Percentiles rank a stretch among this genome's conserved stretches.
phyloP scores from a whole-genome alignment of 1,140 invertebrate genomes.

The Eciton burchellii region DNA sequence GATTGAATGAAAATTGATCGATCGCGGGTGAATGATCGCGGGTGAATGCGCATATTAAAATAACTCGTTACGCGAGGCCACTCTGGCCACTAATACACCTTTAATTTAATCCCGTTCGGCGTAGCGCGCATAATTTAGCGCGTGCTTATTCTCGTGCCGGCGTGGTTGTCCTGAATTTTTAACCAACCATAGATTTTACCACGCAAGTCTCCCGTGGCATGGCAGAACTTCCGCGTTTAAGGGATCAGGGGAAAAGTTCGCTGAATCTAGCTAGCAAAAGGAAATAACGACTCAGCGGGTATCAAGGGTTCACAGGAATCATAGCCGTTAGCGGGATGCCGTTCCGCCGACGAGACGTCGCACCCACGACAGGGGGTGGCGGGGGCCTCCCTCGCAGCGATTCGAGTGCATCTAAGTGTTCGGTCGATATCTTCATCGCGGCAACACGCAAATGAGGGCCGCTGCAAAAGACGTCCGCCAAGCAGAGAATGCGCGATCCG shows the following conservation, averaged over 20 bases:
- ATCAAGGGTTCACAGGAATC: slow-evolving; percentile 55
- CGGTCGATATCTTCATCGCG: slow-evolving; percentile 66
- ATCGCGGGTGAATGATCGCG: background rate
- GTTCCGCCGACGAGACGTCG: slow-evolving; percentile 39
- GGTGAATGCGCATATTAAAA: background rate
- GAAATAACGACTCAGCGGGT: background rate
- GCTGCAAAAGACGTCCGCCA: slow-evolving; percentile 58
- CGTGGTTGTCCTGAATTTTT: slow-evolving; percentile 19
- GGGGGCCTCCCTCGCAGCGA: background rate
- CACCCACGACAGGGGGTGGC: background rate
- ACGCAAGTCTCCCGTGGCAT: background rate
- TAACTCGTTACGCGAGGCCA: too few species aligned
- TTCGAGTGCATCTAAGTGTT: slow-evolving; percentile 63
- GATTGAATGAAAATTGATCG: background rate
- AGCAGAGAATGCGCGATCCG: slow-evolving; percentile 70
- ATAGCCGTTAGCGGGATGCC: slow-evolving; percentile 48
- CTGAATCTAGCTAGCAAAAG: slow-evolving; percentile 4
- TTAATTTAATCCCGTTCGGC: background rate
- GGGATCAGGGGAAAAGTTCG: background rate
- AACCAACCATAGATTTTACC: slow-evolving; percentile 9
- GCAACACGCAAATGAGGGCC: slow-evolving; percentile 68
- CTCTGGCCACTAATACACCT: too few species aligned
- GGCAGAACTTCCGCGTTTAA: background rate
- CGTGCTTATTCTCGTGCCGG: background rate
- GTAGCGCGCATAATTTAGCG: background rate